These are phyloP conservation scores for Sminthurides bifidus DNA, from an alignment of 1,140 invertebrate genomes.

Conservation along the genomic window DNA sequence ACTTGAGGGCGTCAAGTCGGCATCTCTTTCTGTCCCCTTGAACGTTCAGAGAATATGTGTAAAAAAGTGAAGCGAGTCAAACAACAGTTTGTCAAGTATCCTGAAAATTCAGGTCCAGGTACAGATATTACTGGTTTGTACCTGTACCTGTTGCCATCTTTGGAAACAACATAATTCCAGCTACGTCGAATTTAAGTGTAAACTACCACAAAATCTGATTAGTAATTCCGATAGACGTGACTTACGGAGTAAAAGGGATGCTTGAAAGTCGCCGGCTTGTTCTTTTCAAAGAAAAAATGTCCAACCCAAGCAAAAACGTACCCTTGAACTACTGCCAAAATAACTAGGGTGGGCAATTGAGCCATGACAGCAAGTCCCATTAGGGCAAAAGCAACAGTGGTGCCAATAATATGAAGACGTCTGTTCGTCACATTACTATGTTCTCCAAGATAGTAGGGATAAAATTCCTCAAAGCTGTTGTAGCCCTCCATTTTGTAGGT, in stretches of 20 bases:
- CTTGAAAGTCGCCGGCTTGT: slow-evolving; percentile 32
- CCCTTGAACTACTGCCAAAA: slow-evolving; percentile 10
- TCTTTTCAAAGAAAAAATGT: slow-evolving; percentile 31
- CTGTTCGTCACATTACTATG: slow-evolving; percentile 24
- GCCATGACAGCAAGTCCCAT: neutral
- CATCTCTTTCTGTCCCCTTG: too few relatives aligned
- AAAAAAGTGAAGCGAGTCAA: too few relatives aligned
- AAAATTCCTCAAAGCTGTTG: slow-evolving; percentile 27
- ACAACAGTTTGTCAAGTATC: too few relatives aligned
- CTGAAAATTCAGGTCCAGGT: too few relatives aligned
- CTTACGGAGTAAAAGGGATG: slow-evolving; percentile 31
- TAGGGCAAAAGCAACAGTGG: slow-evolving; percentile 13
- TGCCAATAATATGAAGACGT: slow-evolving; percentile 27
- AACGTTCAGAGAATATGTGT: too few relatives aligned
- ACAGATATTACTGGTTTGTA: too few relatives aligned
- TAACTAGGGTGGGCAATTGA: slow-evolving; percentile 11
- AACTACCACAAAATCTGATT: neutral
- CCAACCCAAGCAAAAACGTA: slow-evolving; percentile 31
- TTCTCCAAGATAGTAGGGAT: slow-evolving; percentile 31
- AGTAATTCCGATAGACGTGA: neutral
- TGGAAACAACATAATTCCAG: too few relatives aligned
- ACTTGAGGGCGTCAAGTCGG: too few relatives aligned
- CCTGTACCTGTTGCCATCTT: too few relatives aligned
- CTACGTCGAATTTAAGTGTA: too few relatives aligned
- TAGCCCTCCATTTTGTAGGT: slow-evolving; percentile 22